Base-by-base conservation (phyloP, 64 coral and sea anemone genomes). In the Astreopora myriophthalma region DNA sequence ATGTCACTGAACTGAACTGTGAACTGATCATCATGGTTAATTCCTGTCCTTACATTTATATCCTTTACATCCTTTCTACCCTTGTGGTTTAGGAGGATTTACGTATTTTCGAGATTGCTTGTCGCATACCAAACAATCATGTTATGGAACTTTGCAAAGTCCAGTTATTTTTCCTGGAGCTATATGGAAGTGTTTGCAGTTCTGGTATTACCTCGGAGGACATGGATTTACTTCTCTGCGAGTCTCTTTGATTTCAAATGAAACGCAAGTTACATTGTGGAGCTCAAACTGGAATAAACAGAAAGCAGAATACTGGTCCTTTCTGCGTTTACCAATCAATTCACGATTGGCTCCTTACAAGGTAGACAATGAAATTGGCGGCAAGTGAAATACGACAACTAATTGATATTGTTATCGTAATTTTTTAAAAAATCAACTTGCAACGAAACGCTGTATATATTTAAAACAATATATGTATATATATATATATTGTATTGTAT, bases 191-290 rank as follows among this genome's bases (percentile, higher is more conserved):
- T 91, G 89, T 33, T 57, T 91, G 14, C 77, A 73, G 28, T 91
- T 91, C 66, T 82, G 89, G 89, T 91, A 91, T 69, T 83, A 73
- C 20, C 35, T 86, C 0, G 44, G 64, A 30, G 14, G 10, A 5
- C 2, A 6, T 2, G 28, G 63, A 27, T 32, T 17, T 6, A 27
- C 62, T 31, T 68, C 12, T 28, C 34, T 86, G 8, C 31, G 69
- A 17, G 84, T 69, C 33, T 39, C 84, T 34, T 60, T 80, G 14
- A 35, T 80, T n/a, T 58, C 30, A 20, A 80, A 80, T 9, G 28
- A 80, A 17, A 35, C 49, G 27, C 28, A 60, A 20, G 8, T 1
- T 7, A 80, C 51, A 8, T 52, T 60, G 30, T 80, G 48, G 77
- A 61, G 5, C 27, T 80, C 77, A 10, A 35, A 55, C 28, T 48